These are phyloP conservation scores for Syrrhaptes paradoxus DNA, from an alignment of 2,113 vertebrate species.

Conservation along the genomic window DNA sequence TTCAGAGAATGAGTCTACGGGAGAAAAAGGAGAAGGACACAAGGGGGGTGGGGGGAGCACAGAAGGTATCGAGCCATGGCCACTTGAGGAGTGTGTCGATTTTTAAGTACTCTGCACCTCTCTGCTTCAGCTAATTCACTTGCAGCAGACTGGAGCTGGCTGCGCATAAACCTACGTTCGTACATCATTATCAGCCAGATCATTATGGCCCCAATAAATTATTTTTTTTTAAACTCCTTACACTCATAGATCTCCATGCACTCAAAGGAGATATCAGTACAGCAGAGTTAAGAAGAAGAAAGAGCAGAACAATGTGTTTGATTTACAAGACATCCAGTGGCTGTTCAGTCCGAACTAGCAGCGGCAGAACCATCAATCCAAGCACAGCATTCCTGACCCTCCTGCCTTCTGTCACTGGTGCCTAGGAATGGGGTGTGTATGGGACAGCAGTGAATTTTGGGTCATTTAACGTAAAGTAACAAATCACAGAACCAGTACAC, in stretches of 20 bases:
- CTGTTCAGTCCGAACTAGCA: neutral
- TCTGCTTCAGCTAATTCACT: neutral
- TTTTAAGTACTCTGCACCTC: neutral
- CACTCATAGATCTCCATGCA: neutral
- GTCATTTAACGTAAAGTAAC: neutral
- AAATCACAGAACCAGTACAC: neutral
- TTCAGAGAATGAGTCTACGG: neutral
- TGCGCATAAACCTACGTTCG: neutral
- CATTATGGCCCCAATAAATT: neutral
- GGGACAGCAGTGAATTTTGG: neutral
- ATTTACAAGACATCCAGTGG: neutral
- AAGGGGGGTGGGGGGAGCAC: neutral
- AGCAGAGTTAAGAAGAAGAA: neutral
- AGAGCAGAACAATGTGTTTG: neutral
- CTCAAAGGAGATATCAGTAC: neutral
- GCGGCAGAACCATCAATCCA: neutral
- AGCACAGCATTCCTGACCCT: neutral
- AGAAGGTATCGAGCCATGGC: neutral
- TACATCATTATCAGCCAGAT: neutral
- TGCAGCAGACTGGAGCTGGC: neutral
- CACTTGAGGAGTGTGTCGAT: neutral
- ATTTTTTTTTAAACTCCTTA: neutral
- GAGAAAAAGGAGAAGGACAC: neutral
- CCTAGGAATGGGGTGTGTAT: neutral
- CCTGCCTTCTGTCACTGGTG: neutral